Evolutionary conservation across 2,888 invertebrate species (phyloP).

Genomic region (Drosophila incognita): DNA sequence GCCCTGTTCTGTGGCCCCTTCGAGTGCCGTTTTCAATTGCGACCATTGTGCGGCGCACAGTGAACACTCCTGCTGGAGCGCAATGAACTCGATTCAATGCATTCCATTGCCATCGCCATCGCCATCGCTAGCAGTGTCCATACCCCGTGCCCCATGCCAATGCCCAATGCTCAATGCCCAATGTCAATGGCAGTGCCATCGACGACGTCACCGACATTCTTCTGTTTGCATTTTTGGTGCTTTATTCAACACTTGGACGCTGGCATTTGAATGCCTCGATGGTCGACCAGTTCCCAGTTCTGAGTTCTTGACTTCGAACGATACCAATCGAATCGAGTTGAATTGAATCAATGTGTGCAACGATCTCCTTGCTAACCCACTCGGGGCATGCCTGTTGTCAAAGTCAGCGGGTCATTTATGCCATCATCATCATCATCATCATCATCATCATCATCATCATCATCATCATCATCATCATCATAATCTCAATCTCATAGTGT

Average conservation of each 20-base stretch:
- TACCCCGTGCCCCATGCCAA: conserved; percentile 5
- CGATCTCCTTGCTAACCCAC: conserved; percentile 15
- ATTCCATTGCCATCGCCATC: conserved; percentile 29
- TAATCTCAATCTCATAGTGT: conserved; percentile 3
- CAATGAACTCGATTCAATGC: conserved; percentile 60
- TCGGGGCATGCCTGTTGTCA: conserved; percentile 53
- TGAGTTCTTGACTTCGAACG: conserved; percentile 3
- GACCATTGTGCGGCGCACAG: conserved; percentile 53
- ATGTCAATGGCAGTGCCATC: conserved; percentile 43
- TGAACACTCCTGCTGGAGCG: conserved; percentile 37
- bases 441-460: conserved; percentile 10
- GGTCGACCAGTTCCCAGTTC: conserved; percentile 7
- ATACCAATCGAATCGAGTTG: conserved; percentile 25
- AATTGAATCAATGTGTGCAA: conserved; percentile 40
- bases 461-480: conserved; percentile 31
- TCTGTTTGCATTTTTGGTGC: conserved; percentile 59
- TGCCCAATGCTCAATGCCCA: conserved; percentile 24
- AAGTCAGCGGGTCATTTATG: conserved; percentile 67
- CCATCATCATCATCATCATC: conserved; percentile 42
- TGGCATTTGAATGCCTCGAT: conserved; percentile 53
- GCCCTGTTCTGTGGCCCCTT: conserved; percentile 47
- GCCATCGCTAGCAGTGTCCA: conserved; percentile 5
- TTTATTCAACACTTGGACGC: conserved; percentile 62
- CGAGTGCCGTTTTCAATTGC: conserved; percentile 72
- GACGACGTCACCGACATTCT: conserved; percentile 53